phyloP scores from a whole-genome alignment of 2,113 vertebrate genomes.

The Tamias sibiricus region DNA sequence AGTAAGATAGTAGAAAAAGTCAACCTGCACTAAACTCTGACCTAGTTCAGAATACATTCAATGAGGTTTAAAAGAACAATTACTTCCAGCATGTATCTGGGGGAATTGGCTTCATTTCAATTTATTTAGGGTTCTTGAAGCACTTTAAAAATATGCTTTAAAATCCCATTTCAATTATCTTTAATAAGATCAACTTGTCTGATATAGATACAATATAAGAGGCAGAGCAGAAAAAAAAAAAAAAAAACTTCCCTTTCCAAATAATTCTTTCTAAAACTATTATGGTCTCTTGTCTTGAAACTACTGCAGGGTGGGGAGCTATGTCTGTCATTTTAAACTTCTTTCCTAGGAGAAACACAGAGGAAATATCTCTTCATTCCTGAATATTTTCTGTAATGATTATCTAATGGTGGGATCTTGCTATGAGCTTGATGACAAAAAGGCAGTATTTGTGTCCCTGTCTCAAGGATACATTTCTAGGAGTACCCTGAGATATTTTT shows the following conservation, averaged over 20 bases:
- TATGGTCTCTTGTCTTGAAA: constrained; percentile 76
- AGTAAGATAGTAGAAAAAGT: constrained; percentile 51
- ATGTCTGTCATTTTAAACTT: constrained; percentile 70
- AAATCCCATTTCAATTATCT: constrained; percentile 78
- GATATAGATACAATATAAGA: constrained; percentile 66
- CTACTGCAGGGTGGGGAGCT: not conserved
- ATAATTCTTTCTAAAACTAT: constrained; percentile 75
- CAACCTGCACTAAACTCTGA: constrained; percentile 20
- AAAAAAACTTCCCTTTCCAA: constrained; percentile 70
- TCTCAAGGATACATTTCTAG: constrained; percentile 27
- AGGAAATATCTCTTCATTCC: not conserved
- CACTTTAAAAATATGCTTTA: constrained; percentile 74
- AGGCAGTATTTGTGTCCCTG: not conserved
- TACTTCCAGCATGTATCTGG: constrained; percentile 29
- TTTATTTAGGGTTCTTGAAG: constrained; percentile 73
- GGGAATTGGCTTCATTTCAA: constrained; percentile 66
- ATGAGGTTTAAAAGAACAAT: constrained; percentile 64
- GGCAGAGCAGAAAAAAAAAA: constrained; percentile 58
- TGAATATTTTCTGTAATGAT: constrained; percentile 43
- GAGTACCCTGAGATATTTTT: not conserved
- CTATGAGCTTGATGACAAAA: not conserved
- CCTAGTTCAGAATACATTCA: constrained; percentile 53
- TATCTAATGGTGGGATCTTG: not conserved
- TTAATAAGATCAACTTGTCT: constrained; percentile 77
- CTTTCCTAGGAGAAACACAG: constrained; percentile 19